Conservation (phyloP, 2,797 vertebrate genomes). For the Pagetopsis macropterus region DNA sequence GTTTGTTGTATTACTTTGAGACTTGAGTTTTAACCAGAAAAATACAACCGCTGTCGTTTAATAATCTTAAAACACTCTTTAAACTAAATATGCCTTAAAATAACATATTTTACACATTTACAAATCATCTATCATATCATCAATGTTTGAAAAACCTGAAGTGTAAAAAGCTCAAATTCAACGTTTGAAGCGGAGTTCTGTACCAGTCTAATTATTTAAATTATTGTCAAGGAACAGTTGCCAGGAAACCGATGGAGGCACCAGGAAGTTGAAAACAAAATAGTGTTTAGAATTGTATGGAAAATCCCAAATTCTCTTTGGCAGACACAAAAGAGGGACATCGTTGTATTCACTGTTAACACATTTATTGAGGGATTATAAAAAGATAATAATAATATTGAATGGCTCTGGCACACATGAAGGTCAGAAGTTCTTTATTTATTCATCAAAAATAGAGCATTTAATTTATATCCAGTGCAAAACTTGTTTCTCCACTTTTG, state of each 20-base stretch:
- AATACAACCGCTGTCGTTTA: neutral
- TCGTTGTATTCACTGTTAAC: neutral
- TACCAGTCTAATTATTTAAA: neutral
- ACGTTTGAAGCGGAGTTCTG: neutral
- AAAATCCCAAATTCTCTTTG: neutral
- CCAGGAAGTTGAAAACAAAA: neutral
- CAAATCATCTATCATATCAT: neutral
- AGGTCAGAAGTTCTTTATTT: neutral
- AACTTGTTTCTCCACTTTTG: neutral
- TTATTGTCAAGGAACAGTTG: neutral
- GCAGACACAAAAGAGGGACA: neutral
- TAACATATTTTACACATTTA: neutral
- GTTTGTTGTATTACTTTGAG: neutral
- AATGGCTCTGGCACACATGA: neutral
- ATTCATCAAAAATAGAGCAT: neutral
- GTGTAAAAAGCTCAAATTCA: neutral
- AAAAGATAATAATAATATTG: neutral
- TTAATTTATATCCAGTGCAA: neutral
- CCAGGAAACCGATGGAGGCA: neutral
- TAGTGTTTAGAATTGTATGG: neutral
- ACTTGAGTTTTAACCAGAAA: neutral
- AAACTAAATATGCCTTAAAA: neutral
- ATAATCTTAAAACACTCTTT: neutral
- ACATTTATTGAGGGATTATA: neutral
- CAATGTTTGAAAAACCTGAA: neutral